Base-by-base conservation (phyloP, 1,140 invertebrate genomes). In the Sinonovacula constricta region DNA sequence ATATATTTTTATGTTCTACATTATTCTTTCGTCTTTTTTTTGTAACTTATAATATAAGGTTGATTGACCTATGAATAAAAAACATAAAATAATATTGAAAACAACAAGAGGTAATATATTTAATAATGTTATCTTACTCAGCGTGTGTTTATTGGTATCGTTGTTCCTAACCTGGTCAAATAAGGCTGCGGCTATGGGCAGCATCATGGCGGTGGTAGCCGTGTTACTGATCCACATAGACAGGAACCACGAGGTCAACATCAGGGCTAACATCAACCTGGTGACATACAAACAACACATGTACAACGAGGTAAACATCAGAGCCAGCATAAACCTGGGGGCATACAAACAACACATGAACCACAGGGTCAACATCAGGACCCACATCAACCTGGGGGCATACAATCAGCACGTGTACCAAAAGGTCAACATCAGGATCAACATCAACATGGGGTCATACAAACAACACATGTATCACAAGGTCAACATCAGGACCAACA, bases 181-280 rank as follows among this genome's bases (percentile, higher is more conserved):
- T 12, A 91, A 83, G 54, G 88, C 89, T 15, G 88, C 79, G 0
- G 83, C 84, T 60, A 91, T 90, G 7, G 91, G 90, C 1, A 91
- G 78, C 91, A 91, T 91, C 85, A 91, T 88, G 56, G 90, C 89
- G 5, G 89, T 85, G 3, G 91, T 89, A 28, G 91, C 91, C 0
- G 89, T 88, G 80, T 91, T 92, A 54, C 81, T 87, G 69, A 92
- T 91, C 87, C 91, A 92, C 86, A 91, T 90, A 24, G 89, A 90
- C 31, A 91, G 79, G 69, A 91, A 90, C 82, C 85, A 86, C 0
- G 90, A 89, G 26, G 87, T 81, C 3, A 86, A 59, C 87, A 90
- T 89, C 63, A 91, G 85, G 3, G 90, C 90, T 26, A 89, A 65
- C 83, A 91, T 75, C 33, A 88, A 66, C 85, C 86, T 88, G 70